These are phyloP conservation scores for Pammene fasciana DNA, from an alignment of 2,888 invertebrate species.

Conservation along the genomic window DNA sequence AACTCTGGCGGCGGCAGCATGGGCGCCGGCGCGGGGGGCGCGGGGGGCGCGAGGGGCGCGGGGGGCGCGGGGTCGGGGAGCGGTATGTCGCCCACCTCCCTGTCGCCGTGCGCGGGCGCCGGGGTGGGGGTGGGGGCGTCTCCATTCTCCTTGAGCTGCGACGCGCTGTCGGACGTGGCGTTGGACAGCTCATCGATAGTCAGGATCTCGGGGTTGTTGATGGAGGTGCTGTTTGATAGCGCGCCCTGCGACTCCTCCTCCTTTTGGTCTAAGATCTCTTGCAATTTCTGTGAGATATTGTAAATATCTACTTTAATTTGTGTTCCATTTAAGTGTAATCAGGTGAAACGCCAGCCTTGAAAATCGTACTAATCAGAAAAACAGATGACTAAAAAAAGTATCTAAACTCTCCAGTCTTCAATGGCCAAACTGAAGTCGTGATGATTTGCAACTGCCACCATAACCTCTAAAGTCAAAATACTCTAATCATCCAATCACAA, in stretches of 20 bases:
- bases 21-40: conserved; percentile 42
- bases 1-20: conserved; percentile 55
- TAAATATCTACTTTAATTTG: neutral
- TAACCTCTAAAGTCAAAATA: too few species aligned
- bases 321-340: too few species aligned
- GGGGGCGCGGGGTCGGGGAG: conserved; percentile 51
- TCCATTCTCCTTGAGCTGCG: conserved; percentile 73
- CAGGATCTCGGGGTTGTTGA: conserved; percentile 64
- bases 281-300: conserved; percentile 79
- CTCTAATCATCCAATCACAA: too few species aligned
- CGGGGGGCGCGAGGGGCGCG: conserved; percentile 49
- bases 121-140: conserved; percentile 45
- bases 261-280: conserved; percentile 87
- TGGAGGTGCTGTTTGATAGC: conserved; percentile 60
- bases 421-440: too few species aligned
- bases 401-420: too few species aligned
- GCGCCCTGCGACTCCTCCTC: conserved; percentile 81
- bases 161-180: conserved; percentile 64
- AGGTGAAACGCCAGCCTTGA: too few species aligned
- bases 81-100: conserved; percentile 88
- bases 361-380: too few species aligned
- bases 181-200: conserved; percentile 71
- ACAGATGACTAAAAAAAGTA: too few species aligned
- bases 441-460: too few species aligned
- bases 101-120: conserved; percentile 71